phyloP scores from a whole-genome alignment of 2,888 invertebrate genomes.

The Synanthedon andrenaeformis region DNA sequence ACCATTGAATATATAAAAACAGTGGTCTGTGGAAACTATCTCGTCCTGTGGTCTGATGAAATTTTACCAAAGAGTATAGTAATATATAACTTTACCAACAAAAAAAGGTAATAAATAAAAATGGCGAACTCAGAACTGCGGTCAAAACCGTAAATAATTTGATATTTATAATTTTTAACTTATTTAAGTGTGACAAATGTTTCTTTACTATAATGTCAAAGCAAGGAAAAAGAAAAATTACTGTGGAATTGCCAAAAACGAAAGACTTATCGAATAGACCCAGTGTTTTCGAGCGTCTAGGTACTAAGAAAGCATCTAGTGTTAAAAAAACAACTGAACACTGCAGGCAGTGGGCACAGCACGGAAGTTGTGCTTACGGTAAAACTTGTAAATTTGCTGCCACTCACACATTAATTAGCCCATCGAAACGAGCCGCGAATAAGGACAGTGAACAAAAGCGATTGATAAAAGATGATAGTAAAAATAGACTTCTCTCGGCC shows the following conservation, averaged over 20 bases:
- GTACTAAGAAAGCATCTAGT: slow-evolving; percentile 76
- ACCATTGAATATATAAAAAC: too few relatives aligned
- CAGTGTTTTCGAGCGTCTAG: slow-evolving; percentile 86
- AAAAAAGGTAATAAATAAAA: too few relatives aligned
- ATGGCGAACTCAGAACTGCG: too few relatives aligned
- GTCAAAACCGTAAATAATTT: too few relatives aligned
- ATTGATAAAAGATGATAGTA: slow-evolving; percentile 71
- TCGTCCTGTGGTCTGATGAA: too few relatives aligned
- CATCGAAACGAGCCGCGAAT: slow-evolving; percentile 77
- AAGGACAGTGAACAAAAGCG: slow-evolving; percentile 72
- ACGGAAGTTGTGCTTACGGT: slow-evolving; percentile 82
- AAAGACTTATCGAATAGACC: slow-evolving; percentile 76
- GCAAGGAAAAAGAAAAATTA: slow-evolving; percentile 82
- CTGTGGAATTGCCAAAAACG: slow-evolving; percentile 78
- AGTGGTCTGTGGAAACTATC: too few relatives aligned
- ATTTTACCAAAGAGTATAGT: too few relatives aligned
- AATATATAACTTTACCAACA: too few relatives aligned
- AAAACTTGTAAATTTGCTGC: slow-evolving; percentile 82
- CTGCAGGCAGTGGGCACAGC: slow-evolving; percentile 82
- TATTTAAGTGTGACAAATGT: slow-evolving; percentile 50
- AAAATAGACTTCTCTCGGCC: slow-evolving; percentile 74
- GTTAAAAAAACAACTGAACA: slow-evolving; percentile 73
- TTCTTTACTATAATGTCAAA: slow-evolving; percentile 66
- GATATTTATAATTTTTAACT: too few relatives aligned
- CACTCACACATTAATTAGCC: slow-evolving; percentile 80